A percentile compares a stretch with the other conserved stretches of the same genome.
Evolutionary conservation across 2,797 vertebrate genomes (phyloP).

Genomic region (Thripadectes ignobilis): DNA sequence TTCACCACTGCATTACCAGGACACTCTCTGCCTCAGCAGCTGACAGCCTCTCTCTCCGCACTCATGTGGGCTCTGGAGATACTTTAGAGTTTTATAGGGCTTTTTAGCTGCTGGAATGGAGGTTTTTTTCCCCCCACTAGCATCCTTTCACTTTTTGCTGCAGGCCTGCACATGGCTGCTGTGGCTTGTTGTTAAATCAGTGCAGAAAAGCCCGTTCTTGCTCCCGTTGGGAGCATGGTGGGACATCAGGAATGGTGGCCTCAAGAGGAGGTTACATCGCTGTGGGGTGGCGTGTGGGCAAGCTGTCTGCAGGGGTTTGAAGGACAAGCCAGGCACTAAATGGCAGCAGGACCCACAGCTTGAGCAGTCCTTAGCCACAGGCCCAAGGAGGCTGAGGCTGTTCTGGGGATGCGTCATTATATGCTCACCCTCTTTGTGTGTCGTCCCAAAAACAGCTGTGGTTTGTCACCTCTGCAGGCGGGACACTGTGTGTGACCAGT

Average conservation of each 20-base stretch:
- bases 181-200: neutral
- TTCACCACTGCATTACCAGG: neutral
- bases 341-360: neutral
- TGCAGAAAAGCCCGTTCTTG: neutral
- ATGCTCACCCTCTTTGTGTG: neutral
- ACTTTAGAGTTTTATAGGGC: constrained; percentile 28
- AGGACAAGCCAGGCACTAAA: neutral
- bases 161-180: neutral
- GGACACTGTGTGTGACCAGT: neutral
- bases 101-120: constrained; percentile 28
- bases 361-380: neutral
- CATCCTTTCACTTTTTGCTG: constrained; percentile 19
- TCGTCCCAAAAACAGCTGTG: neutral
- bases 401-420: neutral
- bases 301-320: neutral
- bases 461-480: constrained; percentile 34
- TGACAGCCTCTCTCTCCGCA: neutral
- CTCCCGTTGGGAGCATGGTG: rapidly evolving
- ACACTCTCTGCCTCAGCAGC: neutral
- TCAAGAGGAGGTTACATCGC: neutral
- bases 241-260: neutral
- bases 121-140: neutral
- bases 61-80: constrained; percentile 22
- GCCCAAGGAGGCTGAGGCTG: neutral
- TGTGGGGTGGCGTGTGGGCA: neutral